phyloP scores from a whole-genome alignment of 2,888 invertebrate genomes.

The Bruchidius siliquastri region DNA sequence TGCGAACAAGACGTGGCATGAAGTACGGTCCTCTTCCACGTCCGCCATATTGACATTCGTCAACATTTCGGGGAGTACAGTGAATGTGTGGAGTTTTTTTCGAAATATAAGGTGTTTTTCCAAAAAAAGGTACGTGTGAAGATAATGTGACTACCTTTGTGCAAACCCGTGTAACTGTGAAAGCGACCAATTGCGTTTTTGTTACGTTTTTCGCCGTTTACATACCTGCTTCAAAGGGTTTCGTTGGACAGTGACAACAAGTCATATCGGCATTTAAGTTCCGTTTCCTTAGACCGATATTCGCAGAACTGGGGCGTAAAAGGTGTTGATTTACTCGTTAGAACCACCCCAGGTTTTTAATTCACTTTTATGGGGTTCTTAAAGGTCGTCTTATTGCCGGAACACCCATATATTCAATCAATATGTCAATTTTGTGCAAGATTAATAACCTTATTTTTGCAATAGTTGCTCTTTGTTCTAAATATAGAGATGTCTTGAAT shows the following conservation, averaged over 20 bases:
- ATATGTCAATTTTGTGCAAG: conserved; percentile 42
- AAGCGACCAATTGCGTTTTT: conserved; percentile 15
- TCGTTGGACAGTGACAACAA: conserved; percentile 48
- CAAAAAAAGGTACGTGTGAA: conserved; percentile 52
- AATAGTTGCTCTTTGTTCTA: conserved; percentile 38
- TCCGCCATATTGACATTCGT: conserved; percentile 82
- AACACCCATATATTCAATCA: conserved; percentile 33
- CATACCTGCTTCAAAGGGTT: background rate
- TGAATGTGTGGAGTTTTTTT: conserved; percentile 64
- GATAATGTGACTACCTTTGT: conserved; percentile 3
- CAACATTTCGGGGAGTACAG: conserved; percentile 65
- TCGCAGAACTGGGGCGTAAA: background rate
- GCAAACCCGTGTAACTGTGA: conserved; percentile 7
- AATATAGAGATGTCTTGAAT: conserved; percentile 26
- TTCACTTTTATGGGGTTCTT: background rate
- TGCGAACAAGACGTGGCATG: conserved; percentile 71
- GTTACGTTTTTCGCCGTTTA: conserved; percentile 16
- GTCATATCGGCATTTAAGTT: conserved; percentile 50
- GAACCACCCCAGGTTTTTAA: background rate
- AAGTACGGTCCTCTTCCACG: conserved; percentile 70
- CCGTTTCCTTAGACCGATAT: background rate
- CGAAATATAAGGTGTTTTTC: conserved; percentile 45
- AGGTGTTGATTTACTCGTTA: conserved; percentile 9
- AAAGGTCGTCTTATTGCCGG: background rate
- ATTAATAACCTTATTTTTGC: conserved; percentile 39